Evolutionary conservation across 1,140 invertebrate species (phyloP), one percentile per base, ranked within the genome.

Genomic region (Akabosia matsudoensis): DNA sequence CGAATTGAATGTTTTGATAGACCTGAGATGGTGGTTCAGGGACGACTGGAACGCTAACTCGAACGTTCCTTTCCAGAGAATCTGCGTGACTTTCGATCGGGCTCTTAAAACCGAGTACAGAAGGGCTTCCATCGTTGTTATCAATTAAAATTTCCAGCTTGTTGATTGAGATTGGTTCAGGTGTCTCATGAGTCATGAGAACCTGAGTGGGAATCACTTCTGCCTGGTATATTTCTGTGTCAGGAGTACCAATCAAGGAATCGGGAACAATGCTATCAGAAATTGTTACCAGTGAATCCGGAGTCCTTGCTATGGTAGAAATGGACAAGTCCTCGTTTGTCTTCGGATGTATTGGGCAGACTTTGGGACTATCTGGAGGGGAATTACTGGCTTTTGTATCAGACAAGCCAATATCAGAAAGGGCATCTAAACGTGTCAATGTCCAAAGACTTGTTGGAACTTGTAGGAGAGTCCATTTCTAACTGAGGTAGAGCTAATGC

Each of bases 1-100:
- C 79, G 51, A 76, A 80, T 24, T 80, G 78, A 31, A 79, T 28
- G 45, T 77, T 76, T 33, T 77, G 73, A 45, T 77, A 79, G 34
- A 79, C n/a, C n/a, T n/a, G n/a, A n/a, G n/a, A n/a, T n/a, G n/a
- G n/a, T n/a, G n/a, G n/a, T n/a, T n/a, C n/a, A n/a, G n/a, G 30
- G 4, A 67, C n/a, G 28, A 10, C 26, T 31, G 1, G 30, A 2
- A 28, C 45, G 2, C n/a, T 10, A 30, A 7, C 10, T 37, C 2
- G 10, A 28, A 34, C 45, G n/a, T 37, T 45, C 10, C 37, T 33
- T 45, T 72, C 70, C 24, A 67, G 31, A 67, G 61, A 67, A n/a
- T 67, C 61, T n/a, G 31, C 1, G 13, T 30, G 22, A n/a, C 61
- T 67, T 28, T 67, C 61, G 22, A 14, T 67, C 3, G 61, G 61